Conservation (phyloP, 1,140 invertebrate genomes). For the Drosophila tristis region DNA sequence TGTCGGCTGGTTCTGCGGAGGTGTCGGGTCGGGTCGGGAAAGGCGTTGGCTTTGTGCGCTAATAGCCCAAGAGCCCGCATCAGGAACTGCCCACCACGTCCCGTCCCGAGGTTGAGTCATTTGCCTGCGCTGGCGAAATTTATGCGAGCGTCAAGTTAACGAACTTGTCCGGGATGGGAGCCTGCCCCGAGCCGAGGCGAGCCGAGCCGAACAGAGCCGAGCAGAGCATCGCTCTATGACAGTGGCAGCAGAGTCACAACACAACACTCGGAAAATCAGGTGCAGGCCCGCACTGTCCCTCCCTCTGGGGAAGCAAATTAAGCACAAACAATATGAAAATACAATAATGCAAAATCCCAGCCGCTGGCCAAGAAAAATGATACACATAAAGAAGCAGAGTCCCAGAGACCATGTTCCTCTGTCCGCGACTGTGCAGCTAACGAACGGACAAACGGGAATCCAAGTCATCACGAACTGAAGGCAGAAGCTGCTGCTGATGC, state of each 20-base stretch:
- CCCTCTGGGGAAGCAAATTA: slow-evolving; percentile 53
- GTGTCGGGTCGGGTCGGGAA: no score
- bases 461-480: slow-evolving; percentile 45
- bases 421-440: slow-evolving; percentile 23
- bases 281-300: slow-evolving; percentile 42
- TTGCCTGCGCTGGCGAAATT: slow-evolving; percentile 49
- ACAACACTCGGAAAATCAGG: slow-evolving; percentile 66
- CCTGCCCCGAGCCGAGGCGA: not conserved
- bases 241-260: slow-evolving; percentile 15
- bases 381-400: slow-evolving; percentile 59
- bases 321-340: slow-evolving; percentile 78
- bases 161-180: slow-evolving; percentile 54
- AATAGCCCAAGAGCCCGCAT: slow-evolving; percentile 58
- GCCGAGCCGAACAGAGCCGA: not conserved
- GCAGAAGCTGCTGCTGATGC: slow-evolving; percentile 53
- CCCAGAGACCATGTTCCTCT: slow-evolving; percentile 23
- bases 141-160: slow-evolving; percentile 64
- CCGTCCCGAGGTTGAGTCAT: slow-evolving; percentile 38
- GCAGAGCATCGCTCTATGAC: not conserved
- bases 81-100: slow-evolving; percentile 28
- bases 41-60: slow-evolving; percentile 14
- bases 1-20: no score
- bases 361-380: slow-evolving; percentile 75
- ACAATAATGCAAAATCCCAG: slow-evolving; percentile 65
- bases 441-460: slow-evolving; percentile 23